Evolutionary conservation across 2,797 vertebrate genomes (phyloP).

Genomic region (Enteromius viviparus): DNA sequence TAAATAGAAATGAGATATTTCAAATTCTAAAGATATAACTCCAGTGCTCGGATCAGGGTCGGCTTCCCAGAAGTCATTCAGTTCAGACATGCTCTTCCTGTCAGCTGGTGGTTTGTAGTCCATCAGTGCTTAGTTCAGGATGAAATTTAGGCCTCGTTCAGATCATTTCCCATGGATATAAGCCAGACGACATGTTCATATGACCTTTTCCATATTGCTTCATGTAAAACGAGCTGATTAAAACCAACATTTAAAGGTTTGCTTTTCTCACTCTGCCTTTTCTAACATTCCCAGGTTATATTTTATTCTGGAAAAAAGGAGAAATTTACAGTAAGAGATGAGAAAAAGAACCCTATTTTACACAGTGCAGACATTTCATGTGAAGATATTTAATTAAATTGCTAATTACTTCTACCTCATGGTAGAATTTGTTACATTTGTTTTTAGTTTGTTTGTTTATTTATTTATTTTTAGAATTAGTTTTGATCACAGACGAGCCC

Average conservation of each 20-base stretch:
- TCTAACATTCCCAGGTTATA: not conserved
- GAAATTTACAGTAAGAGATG: not conserved
- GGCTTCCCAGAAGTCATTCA: not conserved
- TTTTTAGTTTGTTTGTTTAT: not conserved
- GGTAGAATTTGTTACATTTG: not conserved
- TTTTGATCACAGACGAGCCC: not conserved
- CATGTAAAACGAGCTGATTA: not conserved
- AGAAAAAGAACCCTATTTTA: not conserved
- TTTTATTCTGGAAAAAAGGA: not conserved
- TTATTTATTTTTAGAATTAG: not conserved
- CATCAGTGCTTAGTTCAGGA: not conserved
- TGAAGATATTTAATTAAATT: not conserved
- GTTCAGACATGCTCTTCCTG: not conserved
- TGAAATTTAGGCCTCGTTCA: not conserved
- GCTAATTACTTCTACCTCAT: not conserved
- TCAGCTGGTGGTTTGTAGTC: not conserved
- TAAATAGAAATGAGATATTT: not conserved
- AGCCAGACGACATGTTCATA: not conserved
- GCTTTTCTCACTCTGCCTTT: not conserved
- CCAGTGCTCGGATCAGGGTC: not conserved
- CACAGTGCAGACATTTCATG: not conserved
- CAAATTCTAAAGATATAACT: not conserved
- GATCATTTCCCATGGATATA: not conserved
- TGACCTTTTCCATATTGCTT: not conserved
- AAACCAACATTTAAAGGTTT: not conserved